Evolutionary conservation across 2,113 vertebrate species (phyloP), one percentile per base, ranked within the genome.

Genomic region (Smithornis capensis): DNA sequence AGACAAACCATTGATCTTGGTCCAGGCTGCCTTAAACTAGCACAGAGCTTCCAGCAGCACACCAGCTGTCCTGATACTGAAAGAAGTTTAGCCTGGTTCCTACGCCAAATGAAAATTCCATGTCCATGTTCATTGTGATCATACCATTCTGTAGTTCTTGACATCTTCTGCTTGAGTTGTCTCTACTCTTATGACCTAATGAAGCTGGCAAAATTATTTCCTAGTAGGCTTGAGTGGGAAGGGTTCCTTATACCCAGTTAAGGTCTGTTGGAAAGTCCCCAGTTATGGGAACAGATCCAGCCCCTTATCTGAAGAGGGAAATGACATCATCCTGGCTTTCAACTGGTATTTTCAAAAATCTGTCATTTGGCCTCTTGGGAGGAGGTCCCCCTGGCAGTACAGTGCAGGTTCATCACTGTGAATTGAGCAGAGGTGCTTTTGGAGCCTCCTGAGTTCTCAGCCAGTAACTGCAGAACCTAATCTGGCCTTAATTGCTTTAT

Each of bases 21-120:
- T 82, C 80, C 94, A 94, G 73, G 73, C 76, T 68, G 73, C 76
- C 52, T 90, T 88, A 76, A 85, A 53, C 82, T 75, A 89, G 60
- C 17, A 59, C 65, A 65, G 83, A 70, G 79, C 73, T 95, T 90
- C 93, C 93, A 90, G 63, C 75, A 71, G 75, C 71, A 74, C 47
- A 52, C 1, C 82, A 83, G 90, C 88, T 90, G 88, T 70, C 56
- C 59, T 88, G 88, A 50, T 86, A 8, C 3, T 89, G 71, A 27
- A 71, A 60, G 62, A 70, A 35, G 55, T 40, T 80, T 80, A 59
- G 55, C 52, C 35, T 75, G 23, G 24, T 89, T 90, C 25, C 69
- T 65, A 65, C 87, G 83, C 83, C 92, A 91, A 68, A 57, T 75
- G 60, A 75, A 85, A 89, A 86, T 67, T 45, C 37, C 0, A 0